phyloP scores from a whole-genome alignment of 2,797 vertebrate species.

The Scolopax rusticola region DNA sequence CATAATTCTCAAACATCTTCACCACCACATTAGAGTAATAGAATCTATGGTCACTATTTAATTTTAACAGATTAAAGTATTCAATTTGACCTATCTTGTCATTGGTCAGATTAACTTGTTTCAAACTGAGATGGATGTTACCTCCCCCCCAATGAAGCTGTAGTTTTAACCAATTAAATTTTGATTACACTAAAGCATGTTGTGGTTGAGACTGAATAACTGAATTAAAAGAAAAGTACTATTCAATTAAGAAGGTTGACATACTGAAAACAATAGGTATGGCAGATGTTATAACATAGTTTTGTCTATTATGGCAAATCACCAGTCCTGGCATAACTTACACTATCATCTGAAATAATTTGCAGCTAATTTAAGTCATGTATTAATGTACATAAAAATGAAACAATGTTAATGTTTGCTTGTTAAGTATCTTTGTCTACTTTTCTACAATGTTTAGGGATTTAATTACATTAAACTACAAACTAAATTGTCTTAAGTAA shows the following conservation, averaged over 20 bases:
- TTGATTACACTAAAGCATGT: background rate
- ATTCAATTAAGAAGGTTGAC: background rate
- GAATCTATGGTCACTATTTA: background rate
- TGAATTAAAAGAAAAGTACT: background rate
- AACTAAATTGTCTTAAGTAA: slow-evolving; percentile 63
- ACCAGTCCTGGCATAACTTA: background rate
- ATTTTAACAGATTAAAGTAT: background rate
- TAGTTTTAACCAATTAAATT: background rate
- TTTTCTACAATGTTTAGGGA: slow-evolving; percentile 30
- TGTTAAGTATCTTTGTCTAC: background rate
- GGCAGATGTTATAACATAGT: background rate
- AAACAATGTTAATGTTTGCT: slow-evolving; percentile 41
- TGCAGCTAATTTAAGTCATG: background rate
- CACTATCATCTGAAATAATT: background rate
- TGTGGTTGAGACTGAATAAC: background rate
- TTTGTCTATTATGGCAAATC: background rate
- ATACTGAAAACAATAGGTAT: background rate
- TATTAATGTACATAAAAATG: slow-evolving; percentile 30
- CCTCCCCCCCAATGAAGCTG: background rate
- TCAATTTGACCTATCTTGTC: background rate
- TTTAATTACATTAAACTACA: slow-evolving; percentile 60
- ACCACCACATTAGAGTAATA: background rate
- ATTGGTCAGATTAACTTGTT: background rate
- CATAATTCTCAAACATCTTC: background rate
- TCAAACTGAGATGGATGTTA: background rate